Evolutionary conservation across 2,797 vertebrate genomes (phyloP).

Genomic region (Pyrrhura leucotis): DNA sequence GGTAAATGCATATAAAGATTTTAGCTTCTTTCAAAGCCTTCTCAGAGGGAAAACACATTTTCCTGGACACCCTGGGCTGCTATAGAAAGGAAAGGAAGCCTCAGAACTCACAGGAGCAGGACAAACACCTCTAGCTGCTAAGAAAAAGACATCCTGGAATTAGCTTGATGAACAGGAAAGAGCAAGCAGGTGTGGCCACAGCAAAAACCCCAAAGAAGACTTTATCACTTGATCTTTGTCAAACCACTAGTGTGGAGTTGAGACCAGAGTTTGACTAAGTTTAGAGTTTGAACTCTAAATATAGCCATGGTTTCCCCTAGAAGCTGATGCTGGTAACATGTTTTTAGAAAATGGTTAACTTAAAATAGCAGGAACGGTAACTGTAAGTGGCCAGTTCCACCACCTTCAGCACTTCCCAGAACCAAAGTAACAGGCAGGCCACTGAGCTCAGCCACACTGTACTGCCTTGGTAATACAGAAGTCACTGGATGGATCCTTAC

Average conservation of each 20-base stretch:
- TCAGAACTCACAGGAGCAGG: not conserved
- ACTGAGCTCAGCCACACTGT: not conserved
- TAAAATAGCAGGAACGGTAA: not conserved
- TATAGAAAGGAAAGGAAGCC: not conserved
- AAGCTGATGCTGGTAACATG: not conserved
- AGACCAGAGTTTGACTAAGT: not conserved
- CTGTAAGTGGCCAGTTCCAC: not conserved
- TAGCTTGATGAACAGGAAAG: not conserved
- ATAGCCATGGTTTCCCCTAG: not conserved
- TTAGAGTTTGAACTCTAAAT: not conserved
- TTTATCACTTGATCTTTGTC: constrained; percentile 10
- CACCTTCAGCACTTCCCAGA: not conserved
- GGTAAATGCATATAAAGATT: not conserved
- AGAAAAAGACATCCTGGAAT: not conserved
- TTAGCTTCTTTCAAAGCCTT: not conserved
- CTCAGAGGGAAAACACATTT: not conserved
- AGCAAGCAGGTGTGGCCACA: not conserved
- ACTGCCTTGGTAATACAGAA: not conserved
- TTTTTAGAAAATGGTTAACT: not conserved
- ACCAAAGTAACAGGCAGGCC: not conserved
- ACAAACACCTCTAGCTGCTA: not conserved
- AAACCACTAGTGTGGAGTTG: not conserved
- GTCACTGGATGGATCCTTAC: not conserved
- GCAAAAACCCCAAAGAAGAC: not conserved
- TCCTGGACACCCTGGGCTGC: not conserved